A percentile compares a stretch with the other conserved stretches of the same genome.
These are phyloP conservation scores for Hesperia comma DNA, from an alignment of 2,888 invertebrate genomes.

Conservation along the genomic window DNA sequence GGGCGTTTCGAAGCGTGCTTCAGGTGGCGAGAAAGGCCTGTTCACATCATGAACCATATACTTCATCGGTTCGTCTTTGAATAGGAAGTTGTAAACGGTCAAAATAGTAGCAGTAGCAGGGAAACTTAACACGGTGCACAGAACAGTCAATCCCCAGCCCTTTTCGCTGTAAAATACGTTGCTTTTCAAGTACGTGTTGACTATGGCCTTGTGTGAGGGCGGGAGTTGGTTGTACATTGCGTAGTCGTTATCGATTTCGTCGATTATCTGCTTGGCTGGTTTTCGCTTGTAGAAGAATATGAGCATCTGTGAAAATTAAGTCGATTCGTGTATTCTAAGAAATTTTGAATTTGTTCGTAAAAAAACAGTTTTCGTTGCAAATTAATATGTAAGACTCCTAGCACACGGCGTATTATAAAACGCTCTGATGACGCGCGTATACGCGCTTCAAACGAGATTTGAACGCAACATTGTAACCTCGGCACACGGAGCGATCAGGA, in stretches of 20 bases:
- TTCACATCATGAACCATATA: constrained; percentile 66
- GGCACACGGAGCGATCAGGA: too few species aligned
- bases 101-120: constrained; percentile 52
- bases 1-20: constrained; percentile 54
- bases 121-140: constrained; percentile 50
- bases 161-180: constrained; percentile 53
- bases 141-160: constrained; percentile 52
- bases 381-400: too few species aligned
- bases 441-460: too few species aligned
- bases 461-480: too few species aligned
- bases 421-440: too few species aligned
- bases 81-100: constrained; percentile 51
- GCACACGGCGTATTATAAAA: too few species aligned
- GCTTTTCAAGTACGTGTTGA: constrained; percentile 44
- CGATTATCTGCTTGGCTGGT: constrained; percentile 51
- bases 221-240: constrained; percentile 47
- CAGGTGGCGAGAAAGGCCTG: constrained; percentile 49
- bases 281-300: constrained; percentile 53
- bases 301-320: constrained; percentile 50
- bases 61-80: constrained; percentile 48
- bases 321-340: neutral
- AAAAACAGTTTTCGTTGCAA: too few species aligned
- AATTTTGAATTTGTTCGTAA: too few species aligned
- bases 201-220: constrained; percentile 43
- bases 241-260: constrained; percentile 59